Percentiles rank a stretch among this genome's conserved stretches.
phyloP scores from a whole-genome alignment of 2,888 invertebrate genomes.

The Volucella zonaria region DNA sequence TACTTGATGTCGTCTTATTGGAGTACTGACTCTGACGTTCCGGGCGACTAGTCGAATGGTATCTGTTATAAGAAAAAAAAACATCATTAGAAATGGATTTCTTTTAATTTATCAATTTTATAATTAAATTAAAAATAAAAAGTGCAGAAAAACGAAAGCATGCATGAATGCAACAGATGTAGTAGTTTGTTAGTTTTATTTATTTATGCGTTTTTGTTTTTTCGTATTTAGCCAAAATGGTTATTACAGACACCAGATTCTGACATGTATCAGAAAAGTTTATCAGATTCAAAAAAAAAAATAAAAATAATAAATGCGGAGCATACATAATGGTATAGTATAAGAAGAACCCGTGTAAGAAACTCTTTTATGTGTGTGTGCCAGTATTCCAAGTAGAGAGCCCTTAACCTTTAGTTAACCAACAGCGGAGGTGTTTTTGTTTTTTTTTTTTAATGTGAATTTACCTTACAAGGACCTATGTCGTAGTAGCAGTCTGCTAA shows the following conservation, averaged over 20 bases:
- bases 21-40: constrained; percentile 82
- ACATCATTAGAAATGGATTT: background rate
- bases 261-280: constrained; percentile 3
- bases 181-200: constrained; percentile 50
- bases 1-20: constrained; percentile 81
- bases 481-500: constrained; percentile 67
- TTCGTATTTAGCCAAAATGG: constrained; percentile 1
- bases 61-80: constrained; percentile 75
- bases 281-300: background rate
- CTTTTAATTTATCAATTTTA: background rate
- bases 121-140: background rate
- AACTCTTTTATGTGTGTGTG: constrained; percentile 6
- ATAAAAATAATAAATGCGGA: background rate
- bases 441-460: constrained; percentile 28
- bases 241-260: constrained; percentile 49
- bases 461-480: constrained; percentile 50
- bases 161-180: constrained; percentile 23
- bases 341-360: constrained; percentile 24
- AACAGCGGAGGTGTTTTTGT: constrained; percentile 17
- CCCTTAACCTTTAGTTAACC: constrained; percentile 50
- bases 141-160: constrained; percentile 33
- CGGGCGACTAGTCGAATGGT: constrained; percentile 78
- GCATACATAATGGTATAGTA: background rate
- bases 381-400: constrained; percentile 16
- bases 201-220: background rate